These are phyloP conservation scores for Paedocypris sp. DNA, from an alignment of 2,113 vertebrate species.

Conservation along the genomic window DNA sequence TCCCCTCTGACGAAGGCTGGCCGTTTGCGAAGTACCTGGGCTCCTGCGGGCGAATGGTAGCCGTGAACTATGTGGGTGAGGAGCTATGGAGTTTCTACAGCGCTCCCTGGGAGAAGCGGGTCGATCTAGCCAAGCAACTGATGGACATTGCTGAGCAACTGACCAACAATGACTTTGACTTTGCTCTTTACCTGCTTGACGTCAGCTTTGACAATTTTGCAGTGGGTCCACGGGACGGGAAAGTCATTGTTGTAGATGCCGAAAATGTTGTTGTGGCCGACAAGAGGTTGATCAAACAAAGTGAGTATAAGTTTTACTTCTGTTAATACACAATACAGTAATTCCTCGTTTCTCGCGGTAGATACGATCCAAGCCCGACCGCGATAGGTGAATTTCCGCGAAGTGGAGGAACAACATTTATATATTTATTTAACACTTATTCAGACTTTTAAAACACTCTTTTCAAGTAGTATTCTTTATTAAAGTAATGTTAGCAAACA, in stretches of 20 bases:
- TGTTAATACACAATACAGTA: neutral
- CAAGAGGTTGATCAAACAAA: constrained; percentile 93
- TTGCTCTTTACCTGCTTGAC: constrained; percentile 96
- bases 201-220: constrained; percentile 99
- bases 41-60: constrained; percentile 92
- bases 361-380: no score
- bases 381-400: no score
- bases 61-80: constrained; percentile 94
- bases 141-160: constrained; percentile 99
- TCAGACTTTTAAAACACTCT: no score
- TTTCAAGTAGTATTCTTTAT: no score
- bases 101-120: constrained; percentile 89
- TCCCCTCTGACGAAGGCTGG: constrained; percentile 97
- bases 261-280: constrained; percentile 96
- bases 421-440: no score
- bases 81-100: constrained; percentile 97
- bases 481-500: no score
- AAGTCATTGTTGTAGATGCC: constrained; percentile 93
- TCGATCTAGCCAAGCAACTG: constrained; percentile 88
- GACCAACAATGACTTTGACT: constrained; percentile 98
- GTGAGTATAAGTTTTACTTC: constrained; percentile 62
- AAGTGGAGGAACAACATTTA: no score
- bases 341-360: no score
- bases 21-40: constrained; percentile 95
- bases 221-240: constrained; percentile 89